Conservation (phyloP, 1,140 invertebrate species). For the Fopius arisanus region DNA sequence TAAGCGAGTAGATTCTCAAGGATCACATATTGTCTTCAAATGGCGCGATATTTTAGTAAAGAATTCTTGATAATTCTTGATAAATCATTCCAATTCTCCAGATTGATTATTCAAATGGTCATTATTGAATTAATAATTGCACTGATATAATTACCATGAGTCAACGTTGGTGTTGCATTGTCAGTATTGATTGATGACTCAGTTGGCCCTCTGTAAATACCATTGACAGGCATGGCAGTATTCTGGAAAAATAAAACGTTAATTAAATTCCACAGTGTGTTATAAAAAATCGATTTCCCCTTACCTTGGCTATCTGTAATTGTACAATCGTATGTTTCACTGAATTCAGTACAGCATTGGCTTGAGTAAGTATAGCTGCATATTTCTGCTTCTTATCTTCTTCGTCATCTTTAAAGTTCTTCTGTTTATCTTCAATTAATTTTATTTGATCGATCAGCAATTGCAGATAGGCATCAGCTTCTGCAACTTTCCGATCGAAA, state of each 20-base stretch:
- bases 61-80: too few relatives aligned
- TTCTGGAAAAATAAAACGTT: conserved; percentile 69
- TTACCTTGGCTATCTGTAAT: conserved; percentile 95
- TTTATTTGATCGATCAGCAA: conserved; percentile 93
- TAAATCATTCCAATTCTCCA: too few relatives aligned
- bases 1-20: conserved; percentile 22
- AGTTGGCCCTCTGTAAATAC: conserved; percentile 75
- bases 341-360: conserved; percentile 62
- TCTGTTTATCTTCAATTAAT: conserved; percentile 65
- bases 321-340: conserved; percentile 98
- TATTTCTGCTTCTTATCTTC: conserved; percentile 55
- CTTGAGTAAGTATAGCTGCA: conserved; percentile 54
- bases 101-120: conserved; percentile 9
- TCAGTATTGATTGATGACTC: conserved; percentile 41
- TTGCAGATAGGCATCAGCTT: conserved; percentile 96
- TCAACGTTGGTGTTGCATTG: conserved; percentile 40
- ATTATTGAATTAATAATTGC: neutral
- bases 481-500: conserved; percentile 91
- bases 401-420: conserved; percentile 41
- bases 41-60: too few relatives aligned
- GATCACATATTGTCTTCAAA: neutral
- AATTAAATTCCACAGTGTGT: neutral
- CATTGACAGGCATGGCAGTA: conserved; percentile 87
- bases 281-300: neutral
- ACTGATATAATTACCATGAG: conserved; percentile 44